A percentile compares a stretch with the other conserved stretches of the same genome.
Conservation (phyloP, 2,888 invertebrate species). For the Cataglyphis livida region DNA sequence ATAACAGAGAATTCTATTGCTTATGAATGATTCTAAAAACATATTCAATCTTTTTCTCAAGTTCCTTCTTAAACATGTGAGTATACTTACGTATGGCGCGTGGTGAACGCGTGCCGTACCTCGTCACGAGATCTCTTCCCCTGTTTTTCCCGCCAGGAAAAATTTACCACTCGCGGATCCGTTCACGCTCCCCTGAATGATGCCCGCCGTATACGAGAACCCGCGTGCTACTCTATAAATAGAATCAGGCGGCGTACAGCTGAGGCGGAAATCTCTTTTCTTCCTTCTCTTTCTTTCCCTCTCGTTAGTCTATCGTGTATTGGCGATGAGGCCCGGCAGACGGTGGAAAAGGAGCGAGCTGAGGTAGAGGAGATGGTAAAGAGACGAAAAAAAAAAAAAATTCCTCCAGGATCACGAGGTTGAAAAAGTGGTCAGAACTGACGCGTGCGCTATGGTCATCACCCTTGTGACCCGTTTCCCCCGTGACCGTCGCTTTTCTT, state of each 20-base stretch:
- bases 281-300: conserved; percentile 28
- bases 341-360: conserved; percentile 42
- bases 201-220: conserved; percentile 55
- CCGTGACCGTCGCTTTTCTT: background rate
- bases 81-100: background rate
- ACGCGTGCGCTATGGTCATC: conserved; percentile 76
- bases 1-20: background rate
- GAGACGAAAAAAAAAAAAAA: conserved; percentile 45
- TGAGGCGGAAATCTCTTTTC: conserved; percentile 72
- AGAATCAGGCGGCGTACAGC: conserved; percentile 65
- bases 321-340: conserved; percentile 67
- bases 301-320: conserved; percentile 78
- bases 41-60: background rate
- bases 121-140: background rate
- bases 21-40: background rate
- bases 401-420: conserved; percentile 72
- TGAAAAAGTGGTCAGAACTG: conserved; percentile 84
- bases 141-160: background rate
- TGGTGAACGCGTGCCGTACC: conserved; percentile 31
- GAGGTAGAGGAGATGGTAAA: conserved; percentile 21
- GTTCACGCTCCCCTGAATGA: conserved; percentile 50
- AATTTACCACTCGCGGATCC: conserved; percentile 63
- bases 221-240: conserved; percentile 67
- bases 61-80: background rate
- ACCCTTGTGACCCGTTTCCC: conserved; percentile 8